phyloP scores from a whole-genome alignment of 2,888 invertebrate species.

The Polyommatus icarus region DNA sequence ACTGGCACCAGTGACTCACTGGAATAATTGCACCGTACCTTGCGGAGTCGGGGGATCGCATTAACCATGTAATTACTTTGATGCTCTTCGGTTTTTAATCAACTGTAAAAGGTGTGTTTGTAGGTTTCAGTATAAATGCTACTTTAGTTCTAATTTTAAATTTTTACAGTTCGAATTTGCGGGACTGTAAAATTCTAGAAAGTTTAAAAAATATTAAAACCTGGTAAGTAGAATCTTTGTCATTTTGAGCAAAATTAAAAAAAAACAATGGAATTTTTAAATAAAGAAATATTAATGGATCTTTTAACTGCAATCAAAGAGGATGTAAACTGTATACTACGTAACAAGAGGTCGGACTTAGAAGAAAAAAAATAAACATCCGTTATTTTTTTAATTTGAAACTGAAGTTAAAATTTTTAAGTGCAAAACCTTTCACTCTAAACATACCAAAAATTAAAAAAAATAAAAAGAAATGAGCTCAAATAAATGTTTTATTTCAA shows the following conservation, averaged over 20 bases:
- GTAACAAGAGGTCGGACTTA: too few species aligned
- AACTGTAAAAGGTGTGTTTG: neutral
- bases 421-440: too few species aligned
- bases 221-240: neutral
- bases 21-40: slow-evolving; percentile 44
- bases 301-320: neutral
- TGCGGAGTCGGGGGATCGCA: slow-evolving; percentile 1
- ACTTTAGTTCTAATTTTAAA: neutral
- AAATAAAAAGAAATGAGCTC: too few species aligned
- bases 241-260: neutral
- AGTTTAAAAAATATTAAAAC: neutral
- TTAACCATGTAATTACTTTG: slow-evolving; percentile 17
- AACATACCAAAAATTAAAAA: too few species aligned
- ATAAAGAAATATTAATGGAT: neutral
- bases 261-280: neutral
- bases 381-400: too few species aligned
- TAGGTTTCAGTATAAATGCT: neutral
- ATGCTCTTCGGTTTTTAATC: slow-evolving; percentile 12
- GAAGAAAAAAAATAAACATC: too few species aligned
- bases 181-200: neutral
- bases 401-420: too few species aligned
- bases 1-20: slow-evolving; percentile 46
- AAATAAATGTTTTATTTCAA: too few species aligned
- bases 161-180: neutral
- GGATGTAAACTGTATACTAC: too few species aligned